Base-by-base conservation (phyloP, 2,888 invertebrate species). In the Melanchra persicariae region DNA sequence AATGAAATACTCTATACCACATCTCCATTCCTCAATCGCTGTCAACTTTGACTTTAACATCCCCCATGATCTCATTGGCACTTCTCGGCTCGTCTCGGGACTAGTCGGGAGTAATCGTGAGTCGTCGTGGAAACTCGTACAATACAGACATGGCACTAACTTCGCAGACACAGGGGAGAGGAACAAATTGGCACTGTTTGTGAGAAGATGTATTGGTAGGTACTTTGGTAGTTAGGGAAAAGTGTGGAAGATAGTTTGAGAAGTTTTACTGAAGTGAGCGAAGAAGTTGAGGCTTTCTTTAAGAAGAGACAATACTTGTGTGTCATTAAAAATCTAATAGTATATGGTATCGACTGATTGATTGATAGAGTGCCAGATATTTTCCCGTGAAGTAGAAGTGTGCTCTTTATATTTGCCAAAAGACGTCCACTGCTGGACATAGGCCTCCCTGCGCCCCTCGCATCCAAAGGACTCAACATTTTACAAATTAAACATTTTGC, bases 161-260 rank as follows among this genome's bases (percentile, higher is more conserved):
- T 79, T 76, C 10, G 40, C 72, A 76, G 76, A 76, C 76, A 37
- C 40, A 73, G 57, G 61, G 64, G 60, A 47, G 55, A 49, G 24
- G 5, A 12, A 12, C n/a, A 40, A 78, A 76, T 52, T 76, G 40
- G 57, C 22, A 51, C 30, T 40, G 34, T 77, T 70, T 52, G 60
- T 70, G 26, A 37, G 15, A 34, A 26, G 45, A 59, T 40, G 37
- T 57, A 22, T 60, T 45, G 12, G 30, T 24, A n/a, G 12, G 30
- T 24, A n/a, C 7, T 43, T 63, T 43, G 6, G 40, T 26, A 22
- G 15, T 43, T 49, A 15, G 1, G 9, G 15, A 67, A 19, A 26
- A 47, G 34, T n/a, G 17, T 19, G 26, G 58, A 7, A 12, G 19
- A 51, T 26, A 47, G 26, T 26, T 37, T 30, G 1, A 17, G 4